These are phyloP conservation scores for Syngnathus rostellatus DNA, from an alignment of 2,797 vertebrate species.

Conservation along the genomic window DNA sequence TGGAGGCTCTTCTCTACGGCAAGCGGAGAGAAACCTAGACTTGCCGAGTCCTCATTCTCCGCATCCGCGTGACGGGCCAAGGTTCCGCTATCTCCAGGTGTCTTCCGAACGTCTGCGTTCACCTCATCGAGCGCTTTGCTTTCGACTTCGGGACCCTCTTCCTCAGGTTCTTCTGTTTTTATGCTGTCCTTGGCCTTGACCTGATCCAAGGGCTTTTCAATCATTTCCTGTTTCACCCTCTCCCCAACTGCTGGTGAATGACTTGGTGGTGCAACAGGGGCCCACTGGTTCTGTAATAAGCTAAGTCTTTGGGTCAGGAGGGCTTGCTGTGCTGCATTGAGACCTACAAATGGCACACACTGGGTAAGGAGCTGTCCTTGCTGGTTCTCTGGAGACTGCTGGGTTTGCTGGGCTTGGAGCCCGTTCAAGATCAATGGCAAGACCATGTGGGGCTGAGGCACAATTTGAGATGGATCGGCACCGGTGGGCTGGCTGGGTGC, in stretches of 20 bases:
- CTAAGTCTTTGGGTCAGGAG: conserved; percentile 74
- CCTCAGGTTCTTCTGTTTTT: conserved; percentile 31
- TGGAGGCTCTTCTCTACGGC: conserved; percentile 48
- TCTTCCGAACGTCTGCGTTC: conserved; percentile 37
- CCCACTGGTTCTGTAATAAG: conserved; percentile 71
- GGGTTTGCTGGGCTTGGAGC: conserved; percentile 61
- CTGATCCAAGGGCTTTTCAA: conserved; percentile 21
- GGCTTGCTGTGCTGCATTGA: conserved; percentile 72
- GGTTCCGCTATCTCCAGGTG: conserved; percentile 46
- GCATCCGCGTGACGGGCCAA: conserved; percentile 42
- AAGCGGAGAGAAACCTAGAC: conserved; percentile 51
- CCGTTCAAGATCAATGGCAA: conserved; percentile 75
- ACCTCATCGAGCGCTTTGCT: conserved; percentile 44
- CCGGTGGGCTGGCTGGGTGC: conserved; percentile 56
- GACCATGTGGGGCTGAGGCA: conserved; percentile 73
- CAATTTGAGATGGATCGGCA: conserved; percentile 60
- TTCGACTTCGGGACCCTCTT: conserved; percentile 36
- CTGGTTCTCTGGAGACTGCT: conserved; percentile 66
- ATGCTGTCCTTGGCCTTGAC: conserved; percentile 16
- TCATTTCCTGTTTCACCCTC: conserved; percentile 16
- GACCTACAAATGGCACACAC: conserved; percentile 71
- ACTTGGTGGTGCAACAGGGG: conserved; percentile 49
- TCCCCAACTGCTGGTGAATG: conserved; percentile 43
- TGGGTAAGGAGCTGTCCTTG: conserved; percentile 69
- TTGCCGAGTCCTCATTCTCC: conserved; percentile 53